Evolutionary conservation across 2,888 invertebrate genomes (phyloP).

Genomic region (Drosophila formosana): DNA sequence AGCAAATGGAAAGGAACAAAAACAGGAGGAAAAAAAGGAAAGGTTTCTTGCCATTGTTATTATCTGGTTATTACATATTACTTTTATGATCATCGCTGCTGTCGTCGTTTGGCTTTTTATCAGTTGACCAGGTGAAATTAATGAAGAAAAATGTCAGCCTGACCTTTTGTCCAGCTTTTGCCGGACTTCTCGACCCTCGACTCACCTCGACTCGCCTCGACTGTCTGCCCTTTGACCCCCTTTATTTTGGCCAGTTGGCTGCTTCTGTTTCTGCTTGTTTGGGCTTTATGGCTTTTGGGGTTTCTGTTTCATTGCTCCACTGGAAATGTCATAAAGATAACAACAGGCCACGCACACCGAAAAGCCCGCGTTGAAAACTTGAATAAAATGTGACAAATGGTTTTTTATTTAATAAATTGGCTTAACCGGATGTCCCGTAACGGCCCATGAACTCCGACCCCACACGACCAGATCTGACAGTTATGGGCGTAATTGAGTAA

Average conservation of each 20-base stretch:
- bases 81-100: conserved; percentile 60
- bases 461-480: conserved; percentile 46
- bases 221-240: conserved; percentile 18
- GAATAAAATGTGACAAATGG: conserved; percentile 81
- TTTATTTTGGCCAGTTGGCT: conserved; percentile 42
- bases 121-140: conserved; percentile 77
- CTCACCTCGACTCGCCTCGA: background rate
- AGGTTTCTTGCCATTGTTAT: conserved; percentile 51
- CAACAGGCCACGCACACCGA: conserved; percentile 39
- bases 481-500: conserved; percentile 73
- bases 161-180: conserved; percentile 55
- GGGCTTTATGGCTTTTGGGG: conserved; percentile 65
- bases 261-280: conserved; percentile 17
- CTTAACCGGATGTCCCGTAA: conserved; percentile 71
- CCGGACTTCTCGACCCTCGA: conserved; percentile 12
- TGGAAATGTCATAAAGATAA: conserved; percentile 75
- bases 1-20: background rate
- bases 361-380: conserved; percentile 62
- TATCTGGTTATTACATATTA: conserved; percentile 68
- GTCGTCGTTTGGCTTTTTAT: conserved; percentile 62
- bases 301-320: conserved; percentile 58
- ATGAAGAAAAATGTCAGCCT: conserved; percentile 69
- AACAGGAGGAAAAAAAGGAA: background rate
- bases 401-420: conserved; percentile 81
- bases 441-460: conserved; percentile 30